phyloP scores from a whole-genome alignment of 2,113 vertebrate species.

The Pitta sordida region DNA sequence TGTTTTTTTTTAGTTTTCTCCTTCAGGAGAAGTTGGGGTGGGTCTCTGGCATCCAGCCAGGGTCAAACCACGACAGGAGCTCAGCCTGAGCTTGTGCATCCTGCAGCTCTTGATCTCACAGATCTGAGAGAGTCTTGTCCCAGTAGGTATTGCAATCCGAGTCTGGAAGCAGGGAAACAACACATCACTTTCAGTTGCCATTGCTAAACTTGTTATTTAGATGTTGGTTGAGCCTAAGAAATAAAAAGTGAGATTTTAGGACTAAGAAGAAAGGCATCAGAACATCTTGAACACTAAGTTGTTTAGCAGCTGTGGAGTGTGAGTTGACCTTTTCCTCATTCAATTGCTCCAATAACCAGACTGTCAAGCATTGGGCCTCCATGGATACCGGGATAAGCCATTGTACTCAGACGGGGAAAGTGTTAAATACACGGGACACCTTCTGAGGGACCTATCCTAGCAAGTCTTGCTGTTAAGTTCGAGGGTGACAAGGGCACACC shows the following conservation, averaged over 20 bases:
- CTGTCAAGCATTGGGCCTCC: neutral
- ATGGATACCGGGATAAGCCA: neutral
- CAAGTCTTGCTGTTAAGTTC: neutral
- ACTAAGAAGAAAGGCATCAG: neutral
- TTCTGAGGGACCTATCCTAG: neutral
- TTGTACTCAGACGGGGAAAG: neutral
- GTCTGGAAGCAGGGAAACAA: neutral
- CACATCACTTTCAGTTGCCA: neutral
- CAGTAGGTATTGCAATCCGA: neutral
- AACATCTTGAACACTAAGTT: neutral
- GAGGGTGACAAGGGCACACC: neutral
- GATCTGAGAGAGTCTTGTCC: neutral
- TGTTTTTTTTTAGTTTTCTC: no score
- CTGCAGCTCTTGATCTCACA: neutral
- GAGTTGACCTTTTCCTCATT: neutral
- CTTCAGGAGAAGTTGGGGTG: no score
- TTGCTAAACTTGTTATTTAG: neutral
- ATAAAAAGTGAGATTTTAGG: neutral
- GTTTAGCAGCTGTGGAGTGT: neutral
- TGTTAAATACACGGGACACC: neutral
- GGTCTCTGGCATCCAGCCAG: no score
- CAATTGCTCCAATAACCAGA: neutral
- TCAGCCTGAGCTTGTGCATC: neutral
- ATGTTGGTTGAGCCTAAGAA: neutral
- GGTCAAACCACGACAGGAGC: no score